Base-by-base conservation (phyloP, 2,888 invertebrate species). In the Panzeria rudis region DNA sequence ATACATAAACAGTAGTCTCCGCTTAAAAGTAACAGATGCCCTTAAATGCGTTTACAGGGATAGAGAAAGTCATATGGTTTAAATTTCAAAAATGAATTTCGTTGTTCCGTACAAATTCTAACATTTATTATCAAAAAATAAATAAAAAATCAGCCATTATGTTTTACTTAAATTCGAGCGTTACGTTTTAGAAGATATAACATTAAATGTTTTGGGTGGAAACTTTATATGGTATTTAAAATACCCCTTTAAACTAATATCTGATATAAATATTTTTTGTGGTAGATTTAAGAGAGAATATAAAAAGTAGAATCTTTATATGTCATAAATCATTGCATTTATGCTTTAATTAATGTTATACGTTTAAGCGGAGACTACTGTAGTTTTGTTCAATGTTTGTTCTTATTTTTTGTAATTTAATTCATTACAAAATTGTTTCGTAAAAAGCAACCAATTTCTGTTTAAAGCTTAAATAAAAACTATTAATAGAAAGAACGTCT, bases 401-500 rank as follows among this genome's bases (percentile, higher is more conserved):
- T 71, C 13, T 50, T n/a, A 0, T 50, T 38, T 54, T 38, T 38
- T 56, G 38, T 59, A 59, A 68, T 52, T 41, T 20, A 13, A 20
- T 32, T 0, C 0, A 41, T 41, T 64, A 64, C 41, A 54, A 77
- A 23, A 32, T 29, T n/a, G 23, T 64, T 62, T 56, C 15, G 23
- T 38, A 23, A 59, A 56, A 73, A 64, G 52, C 72, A 66, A 73
- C 66, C 64, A 59, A 15, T 50, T 66, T 66, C 11, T 47, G 17
- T 29, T 17, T 41, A 38, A 75, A 82, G 17, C 56, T 75, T 47
- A 35, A 76, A 47, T 17, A 44, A 32, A 13, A 72, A 54, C 15
- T 29, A 92, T 93, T 94, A 94, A 93, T 94, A 94, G 92, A 93
- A 94, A 87, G 94, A 94, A 92, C 96, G 95, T 93, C 96, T 94